Base-by-base conservation (phyloP, 2,113 vertebrate species). In the Ammodramus savannarum region DNA sequence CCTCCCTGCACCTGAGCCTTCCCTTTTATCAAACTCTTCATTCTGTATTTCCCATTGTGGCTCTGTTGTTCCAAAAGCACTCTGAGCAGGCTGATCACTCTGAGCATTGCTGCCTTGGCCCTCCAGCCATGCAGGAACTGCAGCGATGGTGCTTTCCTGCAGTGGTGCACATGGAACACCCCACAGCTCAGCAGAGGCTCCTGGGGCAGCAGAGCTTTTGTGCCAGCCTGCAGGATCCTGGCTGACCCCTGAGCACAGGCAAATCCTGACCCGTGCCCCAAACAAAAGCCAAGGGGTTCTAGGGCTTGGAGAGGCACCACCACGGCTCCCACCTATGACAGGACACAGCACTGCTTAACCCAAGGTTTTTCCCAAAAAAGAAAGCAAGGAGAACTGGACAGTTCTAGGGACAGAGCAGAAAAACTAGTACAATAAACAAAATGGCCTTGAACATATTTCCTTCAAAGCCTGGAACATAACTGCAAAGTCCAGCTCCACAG, bases 11-110 rank as follows among this genome's bases (percentile, higher is more conserved):
- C 54, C 61, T 20, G 58, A 12, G 4, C 63, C 68, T 41, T 27
- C 36, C 41, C 36, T 63, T 46, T 31, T 4, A 43, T 1, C 52
- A 20, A 65, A 43, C 9, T 5, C 25, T 7, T 54, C 3, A 8
- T 16, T 32, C 36, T 75, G 18, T 6, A 1, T 39, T 59, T 36
- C 59, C 19, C 2, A 0, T 0, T 0, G 17, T 3, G 18, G 6
- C 49, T 65, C 15, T 38, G 31, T 5, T 31, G 36, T 39, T 4
- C 10, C 10, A 5, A 44, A 34, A n/a, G 52, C 31, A 3, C 65
- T 39, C 25, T 2, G 9, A 4, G 27, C 2, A 6, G 36, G 8
- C 43, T 13, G 39, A 5, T 26, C 12, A 8, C 3, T 21, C 2
- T 27, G 23, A 51, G 32, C 20, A 3, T 1, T 44, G 22, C 38